A percentile compares a stretch with the other conserved stretches of the same genome.
phyloP scores from a whole-genome alignment of 2,888 invertebrate species.

The Phytoseiulus persimilis region DNA sequence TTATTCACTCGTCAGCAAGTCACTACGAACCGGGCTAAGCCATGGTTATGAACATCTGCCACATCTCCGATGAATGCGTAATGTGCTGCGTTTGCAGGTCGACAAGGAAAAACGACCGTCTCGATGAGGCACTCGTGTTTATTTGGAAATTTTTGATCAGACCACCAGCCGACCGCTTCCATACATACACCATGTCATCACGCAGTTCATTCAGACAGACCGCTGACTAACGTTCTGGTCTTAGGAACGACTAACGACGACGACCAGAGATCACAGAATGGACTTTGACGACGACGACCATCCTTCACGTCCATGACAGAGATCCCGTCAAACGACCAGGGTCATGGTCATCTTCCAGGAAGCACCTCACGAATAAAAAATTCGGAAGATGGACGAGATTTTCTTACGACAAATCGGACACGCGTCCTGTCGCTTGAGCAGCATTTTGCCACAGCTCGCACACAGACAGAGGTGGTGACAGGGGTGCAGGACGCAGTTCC shows the following conservation, averaged over 20 bases:
- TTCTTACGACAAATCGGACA: constrained; percentile 53
- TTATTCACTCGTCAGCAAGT: constrained; percentile 5
- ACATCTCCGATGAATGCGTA: not conserved
- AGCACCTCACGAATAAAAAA: constrained; percentile 49
- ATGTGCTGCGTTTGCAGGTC: not conserved
- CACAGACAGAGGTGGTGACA: constrained; percentile 54
- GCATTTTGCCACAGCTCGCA: constrained; percentile 51
- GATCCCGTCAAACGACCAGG: too few species aligned
- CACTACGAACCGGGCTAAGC: not conserved
- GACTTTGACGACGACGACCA: too few species aligned
- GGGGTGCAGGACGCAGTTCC: constrained; percentile 52
- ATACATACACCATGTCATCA: too few species aligned
- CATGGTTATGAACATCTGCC: not conserved
- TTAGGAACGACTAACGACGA: too few species aligned
- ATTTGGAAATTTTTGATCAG: not conserved
- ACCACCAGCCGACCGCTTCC: too few species aligned
- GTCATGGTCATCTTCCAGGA: not conserved
- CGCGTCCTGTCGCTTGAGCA: constrained; percentile 51
- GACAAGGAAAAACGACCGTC: not conserved
- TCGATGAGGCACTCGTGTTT: not conserved
- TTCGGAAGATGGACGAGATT: constrained; percentile 51
- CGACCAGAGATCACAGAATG: too few species aligned
- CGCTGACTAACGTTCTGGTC: too few species aligned
- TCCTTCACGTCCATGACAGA: too few species aligned
- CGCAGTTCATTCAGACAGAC: too few species aligned